Evolutionary conservation across 2,797 vertebrate species (phyloP).

Genomic region (Phalloptychus januarius): DNA sequence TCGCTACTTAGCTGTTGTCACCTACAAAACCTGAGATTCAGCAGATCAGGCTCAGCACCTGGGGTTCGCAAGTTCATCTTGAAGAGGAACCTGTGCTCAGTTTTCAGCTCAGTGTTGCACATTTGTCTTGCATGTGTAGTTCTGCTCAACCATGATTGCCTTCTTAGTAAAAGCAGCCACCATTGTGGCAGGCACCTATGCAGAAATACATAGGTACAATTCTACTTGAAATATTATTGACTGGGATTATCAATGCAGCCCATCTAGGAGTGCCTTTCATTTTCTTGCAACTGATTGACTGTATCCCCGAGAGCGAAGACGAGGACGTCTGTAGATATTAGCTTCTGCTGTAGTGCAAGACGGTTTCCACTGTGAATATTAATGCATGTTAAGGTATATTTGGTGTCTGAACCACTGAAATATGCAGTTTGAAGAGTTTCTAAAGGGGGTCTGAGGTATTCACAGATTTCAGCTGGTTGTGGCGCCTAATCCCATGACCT

Average conservation of each 20-base stretch:
- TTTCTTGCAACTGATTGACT: background rate
- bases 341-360: background rate
- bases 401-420: background rate
- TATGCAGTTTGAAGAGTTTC: background rate
- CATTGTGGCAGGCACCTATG: background rate
- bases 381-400: background rate
- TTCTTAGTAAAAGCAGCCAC: background rate
- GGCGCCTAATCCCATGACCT: background rate
- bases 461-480: background rate
- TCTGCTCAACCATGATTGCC: constrained; percentile 3
- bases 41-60: constrained; percentile 39
- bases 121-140: constrained; percentile 13
- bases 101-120: constrained; percentile 7
- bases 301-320: background rate
- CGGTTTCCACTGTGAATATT: background rate
- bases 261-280: background rate
- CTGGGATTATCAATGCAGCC: background rate
- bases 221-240: background rate
- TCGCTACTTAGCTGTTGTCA: constrained; percentile 36
- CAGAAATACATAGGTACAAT: background rate
- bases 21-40: constrained; percentile 32
- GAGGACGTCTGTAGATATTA: background rate
- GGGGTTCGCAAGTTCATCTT: constrained; percentile 21
- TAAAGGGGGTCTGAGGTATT: background rate
- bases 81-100: constrained; percentile 22